A percentile compares a stretch with the other conserved stretches of the same genome.
phyloP scores from a whole-genome alignment of 2,797 vertebrate genomes.

The Morus bassanus region DNA sequence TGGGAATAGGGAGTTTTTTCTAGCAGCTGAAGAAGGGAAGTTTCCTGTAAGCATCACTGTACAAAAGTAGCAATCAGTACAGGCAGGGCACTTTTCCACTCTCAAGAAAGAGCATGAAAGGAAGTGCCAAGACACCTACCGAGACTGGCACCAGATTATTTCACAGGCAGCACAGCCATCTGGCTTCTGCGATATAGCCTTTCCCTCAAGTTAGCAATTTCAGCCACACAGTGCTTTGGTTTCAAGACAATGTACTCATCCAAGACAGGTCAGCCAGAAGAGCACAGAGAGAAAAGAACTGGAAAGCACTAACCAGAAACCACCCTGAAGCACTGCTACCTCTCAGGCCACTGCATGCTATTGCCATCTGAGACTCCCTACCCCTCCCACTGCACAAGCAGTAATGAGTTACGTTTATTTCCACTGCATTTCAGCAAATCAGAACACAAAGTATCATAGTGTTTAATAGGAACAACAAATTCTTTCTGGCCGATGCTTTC shows the following conservation, averaged over 20 bases:
- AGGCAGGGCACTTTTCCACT: background rate
- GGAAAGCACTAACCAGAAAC: background rate
- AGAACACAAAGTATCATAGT: rapidly evolving
- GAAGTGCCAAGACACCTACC: background rate
- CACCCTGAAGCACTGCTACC: background rate
- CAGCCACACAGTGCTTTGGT: background rate
- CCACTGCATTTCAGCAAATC: rapidly evolving
- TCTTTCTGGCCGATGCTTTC: background rate
- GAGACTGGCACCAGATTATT: background rate
- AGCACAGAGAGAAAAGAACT: background rate
- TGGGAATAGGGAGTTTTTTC: background rate
- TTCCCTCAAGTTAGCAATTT: background rate
- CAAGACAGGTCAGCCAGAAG: background rate
- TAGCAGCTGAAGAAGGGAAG: background rate
- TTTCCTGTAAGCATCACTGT: background rate
- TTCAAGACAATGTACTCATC: background rate
- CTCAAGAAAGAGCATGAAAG: background rate
- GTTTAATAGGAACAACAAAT: background rate
- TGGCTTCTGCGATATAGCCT: background rate
- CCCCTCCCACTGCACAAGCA: background rate
- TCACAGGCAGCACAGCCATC: background rate
- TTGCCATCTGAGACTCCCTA: background rate
- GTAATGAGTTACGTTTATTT: background rate
- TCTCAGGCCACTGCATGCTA: background rate
- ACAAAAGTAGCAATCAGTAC: background rate